Evolutionary conservation across 2,888 invertebrate species (phyloP).

Genomic region (Acrobasis consociella): DNA sequence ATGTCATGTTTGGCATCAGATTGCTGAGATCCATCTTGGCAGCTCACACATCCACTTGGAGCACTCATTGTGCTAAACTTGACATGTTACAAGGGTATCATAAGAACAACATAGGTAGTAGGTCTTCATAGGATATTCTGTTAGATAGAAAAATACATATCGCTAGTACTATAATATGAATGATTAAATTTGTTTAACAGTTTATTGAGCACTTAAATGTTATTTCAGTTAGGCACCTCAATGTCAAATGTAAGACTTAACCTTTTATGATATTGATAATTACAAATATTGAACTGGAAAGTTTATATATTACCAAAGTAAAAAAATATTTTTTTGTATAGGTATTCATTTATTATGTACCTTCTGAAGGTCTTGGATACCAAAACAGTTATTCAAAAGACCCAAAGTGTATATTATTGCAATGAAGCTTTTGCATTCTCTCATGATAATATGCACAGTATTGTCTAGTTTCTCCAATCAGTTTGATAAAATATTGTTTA

Average conservation of each 20-base stretch:
- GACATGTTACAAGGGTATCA: constrained; percentile 35
- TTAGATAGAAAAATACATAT: not conserved
- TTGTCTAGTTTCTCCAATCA: no score
- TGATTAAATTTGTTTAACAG: not conserved
- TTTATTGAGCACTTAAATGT: no score
- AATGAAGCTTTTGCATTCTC: no score
- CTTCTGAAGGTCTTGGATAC: not conserved
- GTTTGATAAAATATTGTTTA: not conserved
- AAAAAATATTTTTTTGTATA: not conserved
- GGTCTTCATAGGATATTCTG: constrained; percentile 4
- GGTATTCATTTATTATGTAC: not conserved
- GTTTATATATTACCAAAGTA: not conserved
- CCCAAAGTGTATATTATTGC: no score
- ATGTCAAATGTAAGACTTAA: not conserved
- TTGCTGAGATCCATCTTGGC: constrained; percentile 68
- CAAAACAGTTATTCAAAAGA: no score
- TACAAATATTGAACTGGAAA: not conserved
- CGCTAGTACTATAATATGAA: not conserved
- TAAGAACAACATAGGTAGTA: not conserved
- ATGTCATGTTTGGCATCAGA: constrained; percentile 69
- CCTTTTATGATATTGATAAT: not conserved
- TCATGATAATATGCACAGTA: no score
- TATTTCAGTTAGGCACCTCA: not conserved
- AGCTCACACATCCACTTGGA: constrained; percentile 74
- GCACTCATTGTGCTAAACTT: constrained; percentile 65